Percentiles rank a stretch among this genome's conserved stretches.
These are phyloP conservation scores for Mantis religiosa DNA, from an alignment of 2,888 invertebrate species.

Conservation along the genomic window DNA sequence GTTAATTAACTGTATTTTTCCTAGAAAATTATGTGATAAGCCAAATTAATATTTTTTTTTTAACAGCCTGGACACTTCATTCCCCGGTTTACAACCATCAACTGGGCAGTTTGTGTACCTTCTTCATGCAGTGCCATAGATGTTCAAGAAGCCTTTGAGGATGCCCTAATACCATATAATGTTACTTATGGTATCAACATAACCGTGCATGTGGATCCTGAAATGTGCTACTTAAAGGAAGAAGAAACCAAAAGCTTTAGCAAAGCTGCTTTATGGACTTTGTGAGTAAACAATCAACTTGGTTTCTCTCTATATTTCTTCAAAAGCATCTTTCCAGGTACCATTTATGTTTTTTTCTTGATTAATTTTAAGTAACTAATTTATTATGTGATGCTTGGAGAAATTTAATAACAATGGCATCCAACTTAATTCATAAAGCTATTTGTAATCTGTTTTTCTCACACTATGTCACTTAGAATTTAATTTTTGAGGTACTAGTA, in stretches of 20 bases:
- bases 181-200: conserved; percentile 56
- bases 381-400: too few species aligned
- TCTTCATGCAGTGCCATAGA: conserved; percentile 58
- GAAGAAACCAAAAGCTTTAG: not conserved
- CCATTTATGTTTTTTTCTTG: too few species aligned
- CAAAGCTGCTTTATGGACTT: not conserved
- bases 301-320: too few species aligned
- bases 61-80: conserved; percentile 67
- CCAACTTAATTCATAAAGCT: too few species aligned
- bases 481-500: too few species aligned
- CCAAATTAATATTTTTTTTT: not conserved
- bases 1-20: too few species aligned
- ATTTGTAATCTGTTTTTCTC: too few species aligned
- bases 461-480: too few species aligned
- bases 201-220: conserved; percentile 52
- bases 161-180: conserved; percentile 56
- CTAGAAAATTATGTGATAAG: too few species aligned
- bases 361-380: not conserved
- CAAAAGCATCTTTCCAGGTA: too few species aligned
- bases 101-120: conserved; percentile 69
- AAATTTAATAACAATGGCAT: too few species aligned
- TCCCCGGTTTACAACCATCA: conserved; percentile 64
- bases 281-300: conserved; percentile 43
- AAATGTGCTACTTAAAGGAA: conserved; percentile 57
- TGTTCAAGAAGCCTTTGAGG: conserved; percentile 54